Percentiles rank a stretch among this genome's conserved stretches.
These are phyloP conservation scores for Zosterops hypoxanthus DNA, from an alignment of 2,113 vertebrate genomes.

Conservation along the genomic window DNA sequence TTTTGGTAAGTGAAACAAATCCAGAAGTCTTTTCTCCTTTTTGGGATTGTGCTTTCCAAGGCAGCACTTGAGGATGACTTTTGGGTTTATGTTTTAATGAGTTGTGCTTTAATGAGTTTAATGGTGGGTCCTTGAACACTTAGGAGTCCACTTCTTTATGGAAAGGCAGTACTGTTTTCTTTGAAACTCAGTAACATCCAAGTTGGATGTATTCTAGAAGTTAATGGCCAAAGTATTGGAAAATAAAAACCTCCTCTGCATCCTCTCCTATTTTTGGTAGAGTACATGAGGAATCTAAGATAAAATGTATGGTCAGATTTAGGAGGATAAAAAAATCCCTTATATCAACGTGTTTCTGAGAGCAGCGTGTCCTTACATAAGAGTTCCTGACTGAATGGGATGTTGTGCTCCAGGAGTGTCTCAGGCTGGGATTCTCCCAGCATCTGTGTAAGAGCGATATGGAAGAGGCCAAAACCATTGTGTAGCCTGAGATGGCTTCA, in stretches of 20 bases:
- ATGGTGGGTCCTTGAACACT: background rate
- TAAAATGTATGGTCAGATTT: background rate
- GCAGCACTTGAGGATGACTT: background rate
- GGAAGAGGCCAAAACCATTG: background rate
- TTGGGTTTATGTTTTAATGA: background rate
- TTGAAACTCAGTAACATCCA: background rate
- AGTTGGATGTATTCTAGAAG: background rate
- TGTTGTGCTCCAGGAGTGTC: background rate
- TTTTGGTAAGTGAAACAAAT: slow-evolving; percentile 85
- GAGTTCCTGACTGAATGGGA: background rate
- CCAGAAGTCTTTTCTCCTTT: background rate
- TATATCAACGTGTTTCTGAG: background rate
- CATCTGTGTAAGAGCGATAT: background rate
- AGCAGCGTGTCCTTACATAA: background rate
- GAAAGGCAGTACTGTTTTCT: background rate
- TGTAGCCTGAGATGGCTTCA: background rate
- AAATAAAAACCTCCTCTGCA: background rate
- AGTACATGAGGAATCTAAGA: background rate
- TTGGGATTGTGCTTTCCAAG: background rate
- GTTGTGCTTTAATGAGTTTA: background rate
- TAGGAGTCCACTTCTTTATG: background rate
- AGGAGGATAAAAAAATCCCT: background rate
- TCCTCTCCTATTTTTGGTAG: background rate
- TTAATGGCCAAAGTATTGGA: background rate
- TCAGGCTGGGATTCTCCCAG: background rate